These are phyloP conservation scores for Morpho achilles DNA, from an alignment of 2,888 invertebrate species.

Conservation along the genomic window DNA sequence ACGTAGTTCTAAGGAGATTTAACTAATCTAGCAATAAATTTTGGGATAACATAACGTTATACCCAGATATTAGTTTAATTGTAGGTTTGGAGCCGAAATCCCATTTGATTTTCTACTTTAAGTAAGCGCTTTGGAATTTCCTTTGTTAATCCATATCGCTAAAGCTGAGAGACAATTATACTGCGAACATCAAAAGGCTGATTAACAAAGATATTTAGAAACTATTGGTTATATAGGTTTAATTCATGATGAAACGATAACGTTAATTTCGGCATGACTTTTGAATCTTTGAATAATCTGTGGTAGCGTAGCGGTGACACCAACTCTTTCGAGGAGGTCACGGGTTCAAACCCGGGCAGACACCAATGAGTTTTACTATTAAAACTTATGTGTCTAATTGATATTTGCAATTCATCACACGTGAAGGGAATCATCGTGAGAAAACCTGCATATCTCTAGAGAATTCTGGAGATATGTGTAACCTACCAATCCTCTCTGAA, in stretches of 20 bases:
- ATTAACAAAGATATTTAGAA: constrained; percentile 1
- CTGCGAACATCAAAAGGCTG: constrained; percentile 5
- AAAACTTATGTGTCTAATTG: too few species aligned
- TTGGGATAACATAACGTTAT: constrained; percentile 11
- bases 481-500: too few species aligned
- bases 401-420: too few species aligned
- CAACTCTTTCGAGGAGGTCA: too few species aligned
- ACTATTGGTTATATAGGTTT: not conserved
- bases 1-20: not conserved
- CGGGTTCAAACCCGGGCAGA: too few species aligned
- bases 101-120: constrained; percentile 21
- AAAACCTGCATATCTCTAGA: too few species aligned
- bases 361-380: too few species aligned
- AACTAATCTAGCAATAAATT: constrained; percentile 17
- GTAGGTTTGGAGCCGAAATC: constrained; percentile 21
- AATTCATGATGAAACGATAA: not conserved
- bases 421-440: too few species aligned
- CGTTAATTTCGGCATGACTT: not conserved
- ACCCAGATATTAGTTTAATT: constrained; percentile 11
- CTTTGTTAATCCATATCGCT: constrained; percentile 14
- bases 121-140: constrained; percentile 13
- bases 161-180: constrained; percentile 3
- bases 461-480: too few species aligned
- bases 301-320: too few species aligned
- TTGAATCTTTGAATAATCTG: too few species aligned